Evolutionary conservation across 2,797 vertebrate species (phyloP).

Genomic region (Oophaga sylvatica): DNA sequence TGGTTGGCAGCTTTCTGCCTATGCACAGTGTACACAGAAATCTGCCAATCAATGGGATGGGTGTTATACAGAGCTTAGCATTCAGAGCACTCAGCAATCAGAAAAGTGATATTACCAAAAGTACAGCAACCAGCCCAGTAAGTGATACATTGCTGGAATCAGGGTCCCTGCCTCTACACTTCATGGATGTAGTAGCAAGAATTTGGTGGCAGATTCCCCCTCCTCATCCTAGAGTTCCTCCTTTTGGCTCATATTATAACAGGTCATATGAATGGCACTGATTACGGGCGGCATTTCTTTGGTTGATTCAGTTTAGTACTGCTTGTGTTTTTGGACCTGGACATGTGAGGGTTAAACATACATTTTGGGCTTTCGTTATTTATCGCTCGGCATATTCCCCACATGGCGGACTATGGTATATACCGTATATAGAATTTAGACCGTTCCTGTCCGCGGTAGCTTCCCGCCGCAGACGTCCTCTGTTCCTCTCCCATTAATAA

Average conservation of each 20-base stretch:
- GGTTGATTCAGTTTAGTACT: neutral
- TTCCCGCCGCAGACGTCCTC: conserved; percentile 13
- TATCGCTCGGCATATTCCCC: conserved; percentile 1
- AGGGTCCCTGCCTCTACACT: too few species aligned
- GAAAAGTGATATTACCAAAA: too few species aligned
- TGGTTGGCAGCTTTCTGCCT: too few species aligned
- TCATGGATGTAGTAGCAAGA: too few species aligned
- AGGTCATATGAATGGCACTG: neutral
- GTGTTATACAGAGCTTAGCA: too few species aligned
- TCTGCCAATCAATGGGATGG: too few species aligned
- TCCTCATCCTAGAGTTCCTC: neutral
- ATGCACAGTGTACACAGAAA: too few species aligned
- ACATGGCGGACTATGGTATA: conserved; percentile 25
- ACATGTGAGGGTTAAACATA: neutral
- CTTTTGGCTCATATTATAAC: neutral
- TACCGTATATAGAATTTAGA: conserved; percentile 22
- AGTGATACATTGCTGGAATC: too few species aligned
- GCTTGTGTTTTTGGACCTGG: neutral
- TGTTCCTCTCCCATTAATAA: conserved; percentile 39
- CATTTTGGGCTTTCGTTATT: conserved; percentile 15
- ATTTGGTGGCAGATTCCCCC: too few species aligned
- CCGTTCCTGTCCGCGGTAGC: conserved; percentile 10
- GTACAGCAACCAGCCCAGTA: too few species aligned
- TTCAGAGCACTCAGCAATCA: too few species aligned
- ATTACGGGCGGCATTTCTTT: neutral